A percentile compares a stretch with the other conserved stretches of the same genome.
phyloP scores from a whole-genome alignment of 2,113 vertebrate genomes.

The Albula glossodonta region DNA sequence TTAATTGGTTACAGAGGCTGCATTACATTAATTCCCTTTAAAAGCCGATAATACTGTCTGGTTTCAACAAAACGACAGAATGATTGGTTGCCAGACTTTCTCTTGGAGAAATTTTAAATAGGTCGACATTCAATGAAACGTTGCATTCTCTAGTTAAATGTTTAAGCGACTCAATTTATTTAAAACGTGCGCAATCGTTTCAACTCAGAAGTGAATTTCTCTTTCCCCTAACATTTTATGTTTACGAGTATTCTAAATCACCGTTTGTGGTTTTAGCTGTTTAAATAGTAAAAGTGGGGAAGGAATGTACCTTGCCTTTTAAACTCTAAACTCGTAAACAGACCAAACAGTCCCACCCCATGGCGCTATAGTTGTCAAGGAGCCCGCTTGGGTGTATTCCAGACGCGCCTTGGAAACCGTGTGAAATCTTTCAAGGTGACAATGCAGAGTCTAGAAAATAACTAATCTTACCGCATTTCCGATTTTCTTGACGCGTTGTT shows the following conservation, averaged over 20 bases:
- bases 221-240: neutral
- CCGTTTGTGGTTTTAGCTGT: neutral
- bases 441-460: neutral
- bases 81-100: neutral
- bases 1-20: neutral
- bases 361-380: conserved; percentile 3
- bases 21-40: neutral
- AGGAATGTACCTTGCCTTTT: neutral
- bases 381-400: conserved; percentile 1
- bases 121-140: too few species aligned
- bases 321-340: neutral
- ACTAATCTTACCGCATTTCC: neutral
- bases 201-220: too few species aligned
- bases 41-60: neutral
- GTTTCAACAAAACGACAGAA: neutral
- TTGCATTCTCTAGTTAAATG: neutral
- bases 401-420: neutral
- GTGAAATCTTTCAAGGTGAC: neutral
- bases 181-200: too few species aligned
- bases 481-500: neutral
- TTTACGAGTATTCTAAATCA: neutral
- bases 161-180: too few species aligned
- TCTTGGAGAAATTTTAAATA: neutral
- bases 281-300: neutral
- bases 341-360: neutral